Conservation (phyloP, 2,113 vertebrate genomes). For the Caranx melampygus region DNA sequence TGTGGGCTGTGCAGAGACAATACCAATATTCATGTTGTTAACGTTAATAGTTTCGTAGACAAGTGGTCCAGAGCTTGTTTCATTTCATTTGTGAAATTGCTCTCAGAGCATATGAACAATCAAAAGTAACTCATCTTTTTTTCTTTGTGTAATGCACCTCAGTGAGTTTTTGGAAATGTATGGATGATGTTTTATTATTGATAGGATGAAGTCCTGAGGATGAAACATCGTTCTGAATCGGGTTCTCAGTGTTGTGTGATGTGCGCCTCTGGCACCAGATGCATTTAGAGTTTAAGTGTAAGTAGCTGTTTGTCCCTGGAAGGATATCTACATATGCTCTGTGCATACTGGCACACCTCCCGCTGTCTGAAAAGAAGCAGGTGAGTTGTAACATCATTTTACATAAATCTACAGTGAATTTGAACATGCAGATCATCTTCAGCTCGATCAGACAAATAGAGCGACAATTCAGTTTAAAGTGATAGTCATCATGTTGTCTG, state of each 20-base stretch:
- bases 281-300: not conserved
- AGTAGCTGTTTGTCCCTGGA: not conserved
- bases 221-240: not conserved
- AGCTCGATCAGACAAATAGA: not conserved
- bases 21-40: too few relatives aligned
- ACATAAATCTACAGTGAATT: not conserved
- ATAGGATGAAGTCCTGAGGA: not conserved
- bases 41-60: too few relatives aligned
- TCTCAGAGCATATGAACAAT: too few relatives aligned
- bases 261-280: not conserved
- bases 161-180: not conserved
- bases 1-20: too few relatives aligned
- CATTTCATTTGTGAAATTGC: too few relatives aligned
- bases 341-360: not conserved
- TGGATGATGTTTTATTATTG: not conserved
- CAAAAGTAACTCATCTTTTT: too few relatives aligned
- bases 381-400: not conserved
- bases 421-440: too few relatives aligned
- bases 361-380: not conserved
- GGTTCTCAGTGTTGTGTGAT: not conserved
- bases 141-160: too few relatives aligned
- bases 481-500: not conserved
- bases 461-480: not conserved
- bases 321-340: not conserved
- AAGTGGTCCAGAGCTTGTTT: too few relatives aligned